Conservation (phyloP, 2,888 invertebrate species). For the Chouioia cunea region DNA sequence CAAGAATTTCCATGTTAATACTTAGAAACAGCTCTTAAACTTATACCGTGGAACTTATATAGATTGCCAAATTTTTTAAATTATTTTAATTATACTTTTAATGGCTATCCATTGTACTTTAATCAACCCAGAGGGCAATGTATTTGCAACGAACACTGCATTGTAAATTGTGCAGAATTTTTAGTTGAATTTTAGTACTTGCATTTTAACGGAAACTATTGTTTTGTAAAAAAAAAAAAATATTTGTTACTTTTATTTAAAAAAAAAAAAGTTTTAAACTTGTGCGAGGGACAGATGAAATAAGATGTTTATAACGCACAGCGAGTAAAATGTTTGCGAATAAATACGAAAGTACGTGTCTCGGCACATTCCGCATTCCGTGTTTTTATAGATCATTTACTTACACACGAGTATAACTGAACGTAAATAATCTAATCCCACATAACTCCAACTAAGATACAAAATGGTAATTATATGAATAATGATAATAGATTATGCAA, state of each 20-base stretch:
- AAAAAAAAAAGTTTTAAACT: neutral
- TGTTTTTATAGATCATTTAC: slow-evolving; percentile 32
- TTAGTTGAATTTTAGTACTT: no score
- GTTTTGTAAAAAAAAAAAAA: slow-evolving; percentile 10
- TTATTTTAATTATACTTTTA: no score
- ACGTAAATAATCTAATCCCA: slow-evolving; percentile 31
- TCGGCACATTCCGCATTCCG: slow-evolving; percentile 48
- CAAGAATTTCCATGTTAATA: no score
- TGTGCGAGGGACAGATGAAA: neutral
- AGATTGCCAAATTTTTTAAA: no score
- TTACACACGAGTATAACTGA: slow-evolving; percentile 23
- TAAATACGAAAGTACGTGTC: slow-evolving; percentile 25
- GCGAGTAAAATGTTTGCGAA: slow-evolving; percentile 9
- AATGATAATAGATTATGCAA: slow-evolving; percentile 21
- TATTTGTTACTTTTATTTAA: slow-evolving; percentile 14
- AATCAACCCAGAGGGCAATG: no score
- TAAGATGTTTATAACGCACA: slow-evolving; percentile 31
- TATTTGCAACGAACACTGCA: no score
- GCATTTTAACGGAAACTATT: neutral
- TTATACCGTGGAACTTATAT: no score
- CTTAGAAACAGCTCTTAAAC: no score
- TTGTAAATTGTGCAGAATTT: no score
- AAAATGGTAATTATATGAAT: neutral
- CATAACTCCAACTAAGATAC: slow-evolving; percentile 22
- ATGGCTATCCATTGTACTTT: no score